phyloP scores from a whole-genome alignment of 1,140 invertebrate species.

The Argopecten irradians region DNA sequence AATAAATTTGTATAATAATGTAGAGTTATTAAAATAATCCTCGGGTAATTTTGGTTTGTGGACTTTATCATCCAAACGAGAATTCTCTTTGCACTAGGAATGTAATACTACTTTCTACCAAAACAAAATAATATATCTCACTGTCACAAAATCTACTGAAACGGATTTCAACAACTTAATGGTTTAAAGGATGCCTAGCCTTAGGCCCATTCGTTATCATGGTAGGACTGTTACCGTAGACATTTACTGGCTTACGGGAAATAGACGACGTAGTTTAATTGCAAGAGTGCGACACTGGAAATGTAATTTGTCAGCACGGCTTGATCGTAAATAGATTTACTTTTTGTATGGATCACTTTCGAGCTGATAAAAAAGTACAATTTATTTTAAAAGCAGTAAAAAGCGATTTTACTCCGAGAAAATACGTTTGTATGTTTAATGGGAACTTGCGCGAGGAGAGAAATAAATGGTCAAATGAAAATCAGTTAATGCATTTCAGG shows the following conservation, averaged over 20 bases:
- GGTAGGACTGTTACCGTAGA: background rate
- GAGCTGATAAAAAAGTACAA: background rate
- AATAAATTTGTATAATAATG: too few relatives aligned
- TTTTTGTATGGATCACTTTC: background rate
- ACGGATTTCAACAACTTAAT: background rate
- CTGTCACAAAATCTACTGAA: background rate
- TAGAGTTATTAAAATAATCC: too few relatives aligned
- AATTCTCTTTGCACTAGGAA: background rate
- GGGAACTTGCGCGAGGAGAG: background rate
- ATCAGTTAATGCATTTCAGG: background rate
- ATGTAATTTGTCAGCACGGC: background rate
- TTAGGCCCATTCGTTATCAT: background rate
- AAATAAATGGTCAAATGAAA: background rate
- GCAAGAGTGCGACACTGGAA: background rate
- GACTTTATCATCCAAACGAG: background rate
- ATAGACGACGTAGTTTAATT: background rate
- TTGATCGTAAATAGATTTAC: background rate
- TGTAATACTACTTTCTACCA: background rate
- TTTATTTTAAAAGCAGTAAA: background rate
- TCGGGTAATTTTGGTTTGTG: too few relatives aligned
- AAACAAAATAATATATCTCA: background rate
- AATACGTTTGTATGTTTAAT: background rate
- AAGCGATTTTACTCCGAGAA: background rate
- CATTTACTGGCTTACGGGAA: background rate
- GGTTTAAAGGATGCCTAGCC: background rate